A percentile compares a stretch with the other conserved stretches of the same genome.
These are phyloP conservation scores for Apomyelois bistriatella DNA, from an alignment of 2,888 invertebrate genomes.

Conservation along the genomic window DNA sequence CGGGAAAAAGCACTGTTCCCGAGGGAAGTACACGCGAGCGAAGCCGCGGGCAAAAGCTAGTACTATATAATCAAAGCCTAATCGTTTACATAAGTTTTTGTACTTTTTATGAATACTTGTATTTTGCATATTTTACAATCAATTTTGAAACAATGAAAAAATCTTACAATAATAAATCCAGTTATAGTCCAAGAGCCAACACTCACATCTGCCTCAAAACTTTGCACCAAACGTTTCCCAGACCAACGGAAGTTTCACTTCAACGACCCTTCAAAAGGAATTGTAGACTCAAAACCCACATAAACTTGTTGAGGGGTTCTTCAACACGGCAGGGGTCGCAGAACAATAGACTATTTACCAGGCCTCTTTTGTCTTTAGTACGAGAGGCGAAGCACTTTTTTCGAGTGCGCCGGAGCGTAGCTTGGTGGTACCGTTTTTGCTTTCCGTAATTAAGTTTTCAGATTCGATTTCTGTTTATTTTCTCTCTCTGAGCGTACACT, in stretches of 20 bases:
- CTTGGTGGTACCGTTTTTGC: slow-evolving; percentile 15
- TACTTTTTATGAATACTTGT: too few relatives aligned
- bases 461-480: slow-evolving; percentile 14
- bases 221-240: slow-evolving; percentile 3
- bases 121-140: too few relatives aligned
- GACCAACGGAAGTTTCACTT: slow-evolving; percentile 17
- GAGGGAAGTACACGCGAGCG: too few relatives aligned
- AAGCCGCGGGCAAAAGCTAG: too few relatives aligned
- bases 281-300: slow-evolving; percentile 37
- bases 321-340: slow-evolving; percentile 36
- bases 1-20: too few relatives aligned
- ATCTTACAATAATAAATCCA: neutral
- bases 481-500: neutral
- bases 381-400: slow-evolving; percentile 41
- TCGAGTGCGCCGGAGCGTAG: slow-evolving; percentile 22
- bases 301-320: slow-evolving; percentile 52
- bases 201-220: slow-evolving; percentile 2
- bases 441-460: slow-evolving; percentile 14
- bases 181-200: slow-evolving; percentile 2
- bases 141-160: neutral
- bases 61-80: too few relatives aligned
- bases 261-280: slow-evolving; percentile 24
- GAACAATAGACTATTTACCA: slow-evolving; percentile 69
- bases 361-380: slow-evolving; percentile 54
- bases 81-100: too few relatives aligned